Evolutionary conservation across 2,113 vertebrate genomes (phyloP), one percentile per base, ranked within the genome.

Genomic region (Cranoglanis bouderius): DNA sequence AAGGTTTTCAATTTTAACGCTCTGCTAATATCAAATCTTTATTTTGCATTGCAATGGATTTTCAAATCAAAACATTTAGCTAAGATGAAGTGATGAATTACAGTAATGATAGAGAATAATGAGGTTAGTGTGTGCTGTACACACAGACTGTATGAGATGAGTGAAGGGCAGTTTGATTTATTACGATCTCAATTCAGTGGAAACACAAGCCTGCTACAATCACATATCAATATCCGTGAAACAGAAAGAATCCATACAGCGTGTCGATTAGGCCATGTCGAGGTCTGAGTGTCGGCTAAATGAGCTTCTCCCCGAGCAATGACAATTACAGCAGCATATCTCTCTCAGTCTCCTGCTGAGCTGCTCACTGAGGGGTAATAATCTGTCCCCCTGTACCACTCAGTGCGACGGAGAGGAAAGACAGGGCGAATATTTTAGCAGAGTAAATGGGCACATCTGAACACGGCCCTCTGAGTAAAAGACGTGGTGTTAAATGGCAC

Each of bases 321-420:
- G 63, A 2, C 63, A 9, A 32, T 32, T 67, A 67, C 65, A 67
- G 65, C n/a, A n/a, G n/a, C n/a, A 0, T 61, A 24, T 32, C 63
- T 67, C 32, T 70, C 65, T 70, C n/a, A 8, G 29, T 67, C 65
- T 32, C 13, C 5, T n/a, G 63, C 63, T 14, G 63, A 65, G 29
- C 12, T 65, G 29, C 29, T 65, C 63, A 87, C 24, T 29, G 67
- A 57, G 61, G 35, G 72, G 49, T 72, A 67, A 70, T 77, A 89
- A 46, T 85, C 13, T 77, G 32, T 49, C 59, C 38, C 14, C 38
- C 75, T 6, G n/a, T 40, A 53, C 46, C n/a, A 9, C 61, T 87
- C 57, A 81, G 67, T 61, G 59, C 80, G 78, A 81, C 65, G 82
- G 57, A 24, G 32, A 29, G 51, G n/a, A 65, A 35, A 51, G 29